Evolutionary conservation across 2,113 vertebrate genomes (phyloP), one percentile per base, ranked within the genome.

Genomic region (Phrynosoma platyrhinos): DNA sequence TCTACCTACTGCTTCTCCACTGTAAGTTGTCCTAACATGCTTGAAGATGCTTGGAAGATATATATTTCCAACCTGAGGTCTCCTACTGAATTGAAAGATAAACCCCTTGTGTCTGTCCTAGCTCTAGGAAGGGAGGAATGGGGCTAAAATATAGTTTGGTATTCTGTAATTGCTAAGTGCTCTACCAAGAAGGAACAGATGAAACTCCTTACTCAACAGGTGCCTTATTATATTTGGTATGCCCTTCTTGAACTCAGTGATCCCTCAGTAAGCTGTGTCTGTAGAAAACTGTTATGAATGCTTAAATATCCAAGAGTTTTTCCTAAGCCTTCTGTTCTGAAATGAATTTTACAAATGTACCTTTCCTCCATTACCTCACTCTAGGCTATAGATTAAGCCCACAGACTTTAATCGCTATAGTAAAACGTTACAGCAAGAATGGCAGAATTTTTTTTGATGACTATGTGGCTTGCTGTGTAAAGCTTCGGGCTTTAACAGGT

Each of bases 381-480:
- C 25, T 87, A 98, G 98, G 98, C 79, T 98, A 98, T 92, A 97
- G 97, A 25, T 14, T 98, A 93, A 98, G 97, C 79, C 97, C 97
- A 53, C 97, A 97, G 47, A 95, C 96, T 4, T 92, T 98, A 90
- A 97, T 92, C 62, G 89, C 84, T 9, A 97, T 99, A 86, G 91
- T 98, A 81, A 98, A 97, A 88, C 98, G 98, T 92, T 99, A 98
- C 91, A 98, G 95, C 95, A 98, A 97, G 94, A 96, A 94, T 40
- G 98, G 98, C 66, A 95, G 96, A 55, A 97, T 98, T 92, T 98
- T 91, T 94, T 99, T 99, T 69, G 98, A 99, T 85, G 98, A 99
- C 94, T 99, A 98, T 74, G 98, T 99, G 90, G 97, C 98, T n/a
- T 99, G 98, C 94, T 98, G 97, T 81, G 97, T 99, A 80, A 98